Evolutionary conservation across 2,888 invertebrate species (phyloP), one percentile per base, ranked within the genome.

Genomic region (Tachina grossa): DNA sequence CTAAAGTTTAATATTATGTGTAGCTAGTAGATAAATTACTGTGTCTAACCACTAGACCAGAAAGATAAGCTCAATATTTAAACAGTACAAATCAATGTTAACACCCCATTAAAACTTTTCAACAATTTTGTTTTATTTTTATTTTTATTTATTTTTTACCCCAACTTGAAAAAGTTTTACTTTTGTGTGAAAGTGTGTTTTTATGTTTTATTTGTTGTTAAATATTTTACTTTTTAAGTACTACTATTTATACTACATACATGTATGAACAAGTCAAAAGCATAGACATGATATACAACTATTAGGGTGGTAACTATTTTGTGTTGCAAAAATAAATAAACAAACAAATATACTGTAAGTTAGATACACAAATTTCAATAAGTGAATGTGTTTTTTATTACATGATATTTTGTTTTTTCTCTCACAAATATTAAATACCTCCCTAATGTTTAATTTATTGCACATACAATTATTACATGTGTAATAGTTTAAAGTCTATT

Each of bases 71-170:
- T 71, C 16, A 61, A 69, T 78, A 69, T 59, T 61, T 78, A 45
- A 61, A 61, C 51, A 78, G 59, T 14, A 69, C 78, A 61, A 78
- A 69, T 78, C 78, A 78, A 78, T 78, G 78, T 71, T 79, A 79
- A 79, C 79, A 79, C 79, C 45, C 63, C 79, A 79, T 79, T 71
- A 71, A 78, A 63, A 79, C 41, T 63, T 79, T 79, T 79, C 53
- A 79, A 79, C 69, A 63, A 69, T 41, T 68, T 76, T 14, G 19
- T 22, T 11, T 53, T 49, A 31, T 31, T 66, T n/a, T 66, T n/a
- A 31, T n/a, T 47, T 22, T 45, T 45, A 16, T 45, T 43, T n/a
- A n/a, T n/a, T 11, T 53, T 19, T 47, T 39, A 0, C 53, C 14
- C 16, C 14, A 22, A n/a, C 39, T 6, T 5, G 31, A 6, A 41